phyloP scores from a whole-genome alignment of 2,888 invertebrate genomes.

The Cheilosia variabilis region DNA sequence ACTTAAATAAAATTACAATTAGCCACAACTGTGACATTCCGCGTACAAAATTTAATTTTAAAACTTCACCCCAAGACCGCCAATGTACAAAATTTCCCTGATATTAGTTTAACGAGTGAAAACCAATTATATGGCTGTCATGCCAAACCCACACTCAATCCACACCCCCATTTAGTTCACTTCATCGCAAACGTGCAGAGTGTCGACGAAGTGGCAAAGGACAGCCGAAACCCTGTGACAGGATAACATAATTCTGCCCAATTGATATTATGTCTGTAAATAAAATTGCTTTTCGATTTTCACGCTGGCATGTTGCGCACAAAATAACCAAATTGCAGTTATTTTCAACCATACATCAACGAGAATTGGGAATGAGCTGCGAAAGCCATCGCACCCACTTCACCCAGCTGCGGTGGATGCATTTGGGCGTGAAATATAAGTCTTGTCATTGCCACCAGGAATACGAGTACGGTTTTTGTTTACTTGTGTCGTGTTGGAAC shows the following conservation, averaged over 20 bases:
- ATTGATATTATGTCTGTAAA: conserved; percentile 71
- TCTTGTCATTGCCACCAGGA: conserved; percentile 45
- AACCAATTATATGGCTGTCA: conserved; percentile 69
- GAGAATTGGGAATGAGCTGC: background rate
- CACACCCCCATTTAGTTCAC: background rate
- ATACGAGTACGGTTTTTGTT: background rate
- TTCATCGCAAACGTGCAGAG: background rate
- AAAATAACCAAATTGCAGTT: conserved; percentile 42
- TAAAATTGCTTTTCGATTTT: conserved; percentile 69
- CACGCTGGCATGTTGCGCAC: conserved; percentile 31
- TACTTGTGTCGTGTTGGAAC: background rate
- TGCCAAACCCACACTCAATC: background rate
- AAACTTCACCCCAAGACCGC: conserved; percentile 31
- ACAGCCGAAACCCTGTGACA: conserved; percentile 30
- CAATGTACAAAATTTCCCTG: conserved; percentile 43
- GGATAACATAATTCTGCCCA: conserved; percentile 68
- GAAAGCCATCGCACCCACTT: background rate
- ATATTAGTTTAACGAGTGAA: conserved; percentile 67
- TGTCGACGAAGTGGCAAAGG: background rate
- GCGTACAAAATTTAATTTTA: conserved; percentile 38
- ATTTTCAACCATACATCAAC: conserved; percentile 41
- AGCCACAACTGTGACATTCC: conserved; percentile 67
- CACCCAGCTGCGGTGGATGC: background rate
- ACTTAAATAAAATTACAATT: conserved; percentile 72
- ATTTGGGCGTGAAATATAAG: conserved; percentile 52